A percentile compares a stretch with the other conserved stretches of the same genome.
phyloP scores from a whole-genome alignment of 2,113 vertebrate genomes.

The Micromys minutus region DNA sequence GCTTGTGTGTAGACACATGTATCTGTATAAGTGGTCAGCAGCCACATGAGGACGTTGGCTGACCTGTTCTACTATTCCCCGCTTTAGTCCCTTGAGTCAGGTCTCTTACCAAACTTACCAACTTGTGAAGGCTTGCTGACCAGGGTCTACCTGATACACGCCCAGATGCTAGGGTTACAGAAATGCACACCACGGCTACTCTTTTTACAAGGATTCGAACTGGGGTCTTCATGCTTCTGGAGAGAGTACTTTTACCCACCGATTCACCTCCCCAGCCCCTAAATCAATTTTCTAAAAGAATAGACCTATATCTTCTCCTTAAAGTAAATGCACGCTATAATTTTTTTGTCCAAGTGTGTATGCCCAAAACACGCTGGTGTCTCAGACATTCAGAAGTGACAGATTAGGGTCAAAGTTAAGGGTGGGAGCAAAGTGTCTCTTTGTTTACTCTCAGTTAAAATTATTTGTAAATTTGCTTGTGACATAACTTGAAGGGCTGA shows the following conservation, averaged over 20 bases:
- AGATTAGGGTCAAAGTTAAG: not conserved
- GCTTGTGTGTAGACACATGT: not conserved
- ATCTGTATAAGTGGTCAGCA: not conserved
- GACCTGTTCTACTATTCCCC: not conserved
- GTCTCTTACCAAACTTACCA: not conserved
- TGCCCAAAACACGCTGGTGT: not conserved
- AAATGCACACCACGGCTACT: not conserved
- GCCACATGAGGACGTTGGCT: not conserved
- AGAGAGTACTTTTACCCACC: not conserved
- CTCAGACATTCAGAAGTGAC: not conserved
- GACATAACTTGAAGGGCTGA: conserved; percentile 73
- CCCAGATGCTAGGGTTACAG: not conserved
- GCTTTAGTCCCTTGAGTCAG: not conserved
- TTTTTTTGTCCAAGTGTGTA: not conserved
- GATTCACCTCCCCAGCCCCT: not conserved
- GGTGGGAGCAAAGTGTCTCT: not conserved
- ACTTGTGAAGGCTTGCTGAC: not conserved
- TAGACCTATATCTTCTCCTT: conserved; percentile 23
- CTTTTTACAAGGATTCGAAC: not conserved
- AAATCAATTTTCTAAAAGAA: not conserved
- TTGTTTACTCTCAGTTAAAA: conserved; percentile 43
- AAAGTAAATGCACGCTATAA: not conserved
- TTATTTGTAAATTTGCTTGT: conserved; percentile 66
- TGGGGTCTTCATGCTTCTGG: not conserved
- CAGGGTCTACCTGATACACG: too few relatives aligned